Base-by-base conservation (phyloP, 1,140 invertebrate species). In the Rhopalosiphum padi region DNA sequence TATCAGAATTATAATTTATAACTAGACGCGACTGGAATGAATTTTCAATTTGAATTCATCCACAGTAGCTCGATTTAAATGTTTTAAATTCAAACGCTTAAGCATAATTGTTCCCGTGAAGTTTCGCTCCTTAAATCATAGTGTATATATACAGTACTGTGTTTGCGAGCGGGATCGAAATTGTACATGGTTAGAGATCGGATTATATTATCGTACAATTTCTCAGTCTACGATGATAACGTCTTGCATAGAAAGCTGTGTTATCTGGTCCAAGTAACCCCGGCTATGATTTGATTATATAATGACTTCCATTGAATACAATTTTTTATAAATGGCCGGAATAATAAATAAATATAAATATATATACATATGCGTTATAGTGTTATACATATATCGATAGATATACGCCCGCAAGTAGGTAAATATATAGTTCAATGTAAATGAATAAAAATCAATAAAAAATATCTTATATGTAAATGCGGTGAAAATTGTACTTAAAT, bases 181-280 rank as follows among this genome's bases (percentile, higher is more conserved):
- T 60, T 68, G 25, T 60, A 90, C 53, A 8, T 55, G 55, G 89
- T 68, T 90, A 90, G 89, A 90, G 89, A 55, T 90, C 89, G 89
- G 53, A 90, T 43, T 90, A 25, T 89, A 43, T 90, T 68, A 90
- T 90, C 55, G 55, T n/a, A 43, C 15, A 68, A 68, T 90, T 90
- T 90, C 89, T 68, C 55, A 30, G 89, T 68, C 37, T 30, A 41
- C 60, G 55, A 90, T 46, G 55, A 90, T 90, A 90, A 68, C 89
- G 89, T 41, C 55, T 90, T 68, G 89, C 37, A 90, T 41, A 41
- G 53, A 60, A 90, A 68, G 89, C 89, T 43, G 89, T 55, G 88
- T 90, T 60, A 60, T 90, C 53, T 41, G 37, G 23, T 68, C n/a
- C 55, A 37, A 25, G 43, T 90, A 90, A 68, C 89, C 37, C 55